Evolutionary conservation across 1,140 invertebrate genomes (phyloP).

Genomic region (Microplitis mediator): DNA sequence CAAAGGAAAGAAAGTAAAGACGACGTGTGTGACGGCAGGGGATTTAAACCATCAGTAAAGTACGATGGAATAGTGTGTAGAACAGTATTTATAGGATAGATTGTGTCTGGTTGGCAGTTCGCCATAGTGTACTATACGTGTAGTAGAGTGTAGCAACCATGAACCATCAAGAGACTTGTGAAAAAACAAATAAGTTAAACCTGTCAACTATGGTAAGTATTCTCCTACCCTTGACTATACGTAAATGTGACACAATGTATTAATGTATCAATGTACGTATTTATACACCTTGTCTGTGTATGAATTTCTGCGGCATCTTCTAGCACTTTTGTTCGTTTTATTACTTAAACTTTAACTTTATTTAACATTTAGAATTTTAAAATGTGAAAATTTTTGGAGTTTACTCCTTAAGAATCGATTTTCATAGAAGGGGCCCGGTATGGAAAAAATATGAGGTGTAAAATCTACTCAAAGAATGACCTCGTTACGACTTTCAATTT

Average conservation of each 20-base stretch:
- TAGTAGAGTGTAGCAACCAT: no score
- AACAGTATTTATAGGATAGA: slow-evolving; percentile 56
- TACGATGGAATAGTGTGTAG: slow-evolving; percentile 31
- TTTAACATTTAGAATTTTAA: no score
- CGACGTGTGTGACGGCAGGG: slow-evolving; percentile 24
- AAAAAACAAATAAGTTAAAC: neutral
- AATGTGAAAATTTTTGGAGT: no score
- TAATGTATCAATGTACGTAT: neutral
- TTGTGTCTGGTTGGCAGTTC: slow-evolving; percentile 54
- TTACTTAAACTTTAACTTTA: no score
- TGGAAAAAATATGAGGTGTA: no score
- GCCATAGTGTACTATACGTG: slow-evolving; percentile 35
- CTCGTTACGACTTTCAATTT: no score
- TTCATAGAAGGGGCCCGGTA: no score
- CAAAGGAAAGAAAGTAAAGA: slow-evolving; percentile 30
- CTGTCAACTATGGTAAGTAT: slow-evolving; percentile 13
- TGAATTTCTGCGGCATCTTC: no score
- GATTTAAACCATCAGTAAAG: slow-evolving; percentile 34
- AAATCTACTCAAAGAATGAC: no score
- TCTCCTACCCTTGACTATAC: neutral
- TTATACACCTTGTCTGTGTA: neutral
- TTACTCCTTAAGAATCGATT: no score
- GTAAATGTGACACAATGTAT: neutral
- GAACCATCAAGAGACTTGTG: slow-evolving; percentile 36
- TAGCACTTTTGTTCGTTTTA: no score